A percentile compares a stretch with the other conserved stretches of the same genome.
These are phyloP conservation scores for Drosophila mimica DNA, from an alignment of 2,888 invertebrate species.

Conservation along the genomic window DNA sequence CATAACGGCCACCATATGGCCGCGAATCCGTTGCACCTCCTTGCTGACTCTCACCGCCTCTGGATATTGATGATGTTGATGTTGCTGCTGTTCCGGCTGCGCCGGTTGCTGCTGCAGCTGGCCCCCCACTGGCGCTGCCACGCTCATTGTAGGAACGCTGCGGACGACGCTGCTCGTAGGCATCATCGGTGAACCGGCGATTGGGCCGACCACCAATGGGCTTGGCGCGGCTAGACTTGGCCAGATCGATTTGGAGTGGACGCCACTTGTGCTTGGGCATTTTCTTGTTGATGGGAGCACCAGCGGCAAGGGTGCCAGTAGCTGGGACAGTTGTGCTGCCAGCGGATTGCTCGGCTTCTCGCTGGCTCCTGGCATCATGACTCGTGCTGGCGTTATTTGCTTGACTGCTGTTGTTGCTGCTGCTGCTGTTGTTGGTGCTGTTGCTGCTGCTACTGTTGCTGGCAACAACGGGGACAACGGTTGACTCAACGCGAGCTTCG, in stretches of 20 bases:
- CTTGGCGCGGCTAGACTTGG: conserved; percentile 88
- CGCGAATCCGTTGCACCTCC: conserved; percentile 69
- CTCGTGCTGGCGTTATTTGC: conserved; percentile 63
- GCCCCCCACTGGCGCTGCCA: conserved; percentile 10
- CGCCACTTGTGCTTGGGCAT: conserved; percentile 93
- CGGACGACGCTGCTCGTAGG: conserved; percentile 72
- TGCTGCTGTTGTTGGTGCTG: conserved; percentile 44
- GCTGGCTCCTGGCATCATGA: conserved; percentile 73
- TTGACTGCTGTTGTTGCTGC: conserved; percentile 46
- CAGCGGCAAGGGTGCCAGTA: conserved; percentile 65
- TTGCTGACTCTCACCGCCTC: conserved; percentile 42
- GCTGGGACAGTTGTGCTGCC: conserved; percentile 61
- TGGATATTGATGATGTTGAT: conserved; percentile 69
- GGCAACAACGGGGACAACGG: conserved; percentile 30
- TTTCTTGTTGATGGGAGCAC: conserved; percentile 82
- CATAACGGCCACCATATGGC: conserved; percentile 76
- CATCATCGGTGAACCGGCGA: conserved; percentile 74
- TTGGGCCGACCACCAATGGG: conserved; percentile 87
- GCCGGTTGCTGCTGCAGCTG: conserved; percentile 32
- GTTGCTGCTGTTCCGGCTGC: conserved; percentile 35
- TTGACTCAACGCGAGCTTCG: conserved; percentile 54
- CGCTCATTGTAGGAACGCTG: conserved; percentile 66
- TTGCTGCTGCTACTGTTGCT: conserved; percentile 33
- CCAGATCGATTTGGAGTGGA: conserved; percentile 93
- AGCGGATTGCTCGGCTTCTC: conserved; percentile 62